Base-by-base conservation (phyloP, 2,113 vertebrate species). In the Chloroceryle aenea region DNA sequence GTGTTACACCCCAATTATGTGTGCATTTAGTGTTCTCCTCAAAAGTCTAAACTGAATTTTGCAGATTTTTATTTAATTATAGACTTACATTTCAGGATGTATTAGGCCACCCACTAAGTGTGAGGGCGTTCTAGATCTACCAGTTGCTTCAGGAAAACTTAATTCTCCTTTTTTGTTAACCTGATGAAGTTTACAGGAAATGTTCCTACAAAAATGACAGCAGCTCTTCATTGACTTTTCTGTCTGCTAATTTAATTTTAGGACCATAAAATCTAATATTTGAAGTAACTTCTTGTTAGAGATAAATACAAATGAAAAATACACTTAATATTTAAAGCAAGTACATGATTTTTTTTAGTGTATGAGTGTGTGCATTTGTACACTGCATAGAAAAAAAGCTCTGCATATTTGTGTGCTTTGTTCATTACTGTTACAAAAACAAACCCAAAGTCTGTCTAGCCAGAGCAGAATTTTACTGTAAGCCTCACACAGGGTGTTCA, bases 1-100 rank as follows among this genome's bases (percentile, higher is more conserved):
- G 45, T 72, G 42, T 64, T 87, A 48, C 34, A 43, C 21, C 27
- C 73, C 50, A 29, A 38, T 92, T 74, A 52, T 7, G 19, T 15
- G 64, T 89, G 38, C 48, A 29, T 77, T 79, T 83, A 90, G 29
- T 7, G 2, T 85, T 92, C 52, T 58, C 53, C 18, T 72, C 87
- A 92, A 77, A 92, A 91, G 72, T 48, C 71, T 77, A 72, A 78
- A 89, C 56, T 47, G 73, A 80, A 61, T 85, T 85, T 86, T 92
- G 34, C 42, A 56, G 55, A 50, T 88, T 95, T 92, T 90, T 71
- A 77, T 93, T 85, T 94, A 88, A 95, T 87, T 89, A 64, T 61
- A 90, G 80, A 69, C 56, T 91, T 90, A 26, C 2, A 77, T 95
- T 90, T 88, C 7, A 5, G 88, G 72, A 84, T 74, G 61, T 58